Percentiles rank a stretch among this genome's conserved stretches.
phyloP scores from a whole-genome alignment of 2,113 vertebrate genomes.

The Ploceus nigricollis region DNA sequence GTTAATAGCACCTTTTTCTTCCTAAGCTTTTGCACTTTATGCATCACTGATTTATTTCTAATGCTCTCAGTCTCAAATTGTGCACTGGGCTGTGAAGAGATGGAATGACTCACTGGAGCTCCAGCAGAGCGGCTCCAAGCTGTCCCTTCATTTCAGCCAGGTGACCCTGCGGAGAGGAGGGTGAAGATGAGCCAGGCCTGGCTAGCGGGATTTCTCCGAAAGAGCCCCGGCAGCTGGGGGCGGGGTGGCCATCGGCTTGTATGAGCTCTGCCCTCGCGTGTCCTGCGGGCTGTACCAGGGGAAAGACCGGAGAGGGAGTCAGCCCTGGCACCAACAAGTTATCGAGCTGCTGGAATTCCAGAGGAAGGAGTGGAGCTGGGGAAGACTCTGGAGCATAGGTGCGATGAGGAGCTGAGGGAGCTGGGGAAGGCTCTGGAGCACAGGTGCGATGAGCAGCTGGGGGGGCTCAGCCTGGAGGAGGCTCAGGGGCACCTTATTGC shows the following conservation, averaged over 20 bases:
- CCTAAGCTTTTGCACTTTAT: neutral
- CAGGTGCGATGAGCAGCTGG: neutral
- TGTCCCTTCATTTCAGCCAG: neutral
- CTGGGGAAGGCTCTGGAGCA: neutral
- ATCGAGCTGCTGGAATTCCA: neutral
- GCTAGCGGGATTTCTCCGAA: neutral
- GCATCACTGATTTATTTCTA: neutral
- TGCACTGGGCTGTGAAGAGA: fast-evolving
- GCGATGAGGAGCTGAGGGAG: neutral
- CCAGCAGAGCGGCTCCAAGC: neutral
- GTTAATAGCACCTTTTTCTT: neutral
- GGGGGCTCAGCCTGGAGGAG: neutral
- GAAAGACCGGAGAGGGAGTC: fast-evolving
- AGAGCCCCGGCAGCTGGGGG: neutral
- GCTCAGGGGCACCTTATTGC: fast-evolving
- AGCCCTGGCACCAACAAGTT: too few relatives aligned
- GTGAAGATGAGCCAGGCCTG: neutral
- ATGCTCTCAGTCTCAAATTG: neutral
- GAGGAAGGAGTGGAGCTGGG: neutral
- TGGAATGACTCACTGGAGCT: neutral
- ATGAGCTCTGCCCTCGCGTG: neutral
- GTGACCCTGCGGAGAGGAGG: neutral
- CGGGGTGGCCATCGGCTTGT: fast-evolving
- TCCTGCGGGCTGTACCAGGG: neutral
- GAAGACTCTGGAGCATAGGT: neutral